Conservation (phyloP, 2,888 invertebrate species). For the Rhamnusium bicolor region DNA sequence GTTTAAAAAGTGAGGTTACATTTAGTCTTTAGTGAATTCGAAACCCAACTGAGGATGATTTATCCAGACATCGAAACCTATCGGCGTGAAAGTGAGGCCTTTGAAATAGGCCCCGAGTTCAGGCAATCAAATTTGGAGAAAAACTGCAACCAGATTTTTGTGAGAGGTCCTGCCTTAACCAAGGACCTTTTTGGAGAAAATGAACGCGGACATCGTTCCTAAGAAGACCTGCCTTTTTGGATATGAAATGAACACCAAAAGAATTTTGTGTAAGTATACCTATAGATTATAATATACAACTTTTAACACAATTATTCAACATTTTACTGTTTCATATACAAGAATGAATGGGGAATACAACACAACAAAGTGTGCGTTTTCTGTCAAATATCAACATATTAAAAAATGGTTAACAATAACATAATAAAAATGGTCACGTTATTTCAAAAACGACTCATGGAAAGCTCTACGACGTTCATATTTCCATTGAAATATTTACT, state of each 20-base stretch:
- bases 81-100: slow-evolving; percentile 20
- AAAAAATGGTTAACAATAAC: too few relatives aligned
- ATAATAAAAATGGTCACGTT: too few relatives aligned
- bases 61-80: slow-evolving; percentile 40
- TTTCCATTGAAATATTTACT: too few relatives aligned
- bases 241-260: slow-evolving; percentile 62
- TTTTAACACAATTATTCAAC: too few relatives aligned
- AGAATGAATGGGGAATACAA: too few relatives aligned
- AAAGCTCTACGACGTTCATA: too few relatives aligned
- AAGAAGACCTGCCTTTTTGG: slow-evolving; percentile 63
- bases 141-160: slow-evolving; percentile 66
- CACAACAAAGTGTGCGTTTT: too few relatives aligned
- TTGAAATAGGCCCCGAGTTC: slow-evolving; percentile 11
- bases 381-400: too few relatives aligned
- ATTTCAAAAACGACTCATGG: too few relatives aligned
- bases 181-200: slow-evolving; percentile 66
- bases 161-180: slow-evolving; percentile 64
- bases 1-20: slow-evolving; percentile 8
- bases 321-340: too few relatives aligned
- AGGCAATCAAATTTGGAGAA: slow-evolving; percentile 55
- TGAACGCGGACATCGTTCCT: slow-evolving; percentile 63
- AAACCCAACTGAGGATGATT: slow-evolving; percentile 24
- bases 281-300: too few relatives aligned
- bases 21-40: background rate
- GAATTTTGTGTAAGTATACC: slow-evolving; percentile 64